Conservation (phyloP, 2,888 invertebrate species). For the Auanema freiburgensis region DNA sequence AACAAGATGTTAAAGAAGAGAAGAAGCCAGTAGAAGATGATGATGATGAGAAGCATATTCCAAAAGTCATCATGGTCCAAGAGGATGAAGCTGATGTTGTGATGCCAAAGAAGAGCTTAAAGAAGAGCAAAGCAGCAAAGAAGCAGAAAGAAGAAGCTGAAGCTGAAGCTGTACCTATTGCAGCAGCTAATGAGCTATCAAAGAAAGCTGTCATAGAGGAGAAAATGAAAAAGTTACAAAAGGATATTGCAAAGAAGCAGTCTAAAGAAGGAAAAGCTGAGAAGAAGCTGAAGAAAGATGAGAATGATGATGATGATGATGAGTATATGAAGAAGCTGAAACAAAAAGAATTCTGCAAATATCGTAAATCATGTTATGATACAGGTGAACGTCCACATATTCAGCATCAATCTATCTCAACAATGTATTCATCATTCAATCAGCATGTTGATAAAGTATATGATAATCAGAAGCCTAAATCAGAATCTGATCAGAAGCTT, state of each 20-base stretch:
- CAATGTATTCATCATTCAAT: constrained; percentile 15
- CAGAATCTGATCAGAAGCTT: constrained; percentile 29
- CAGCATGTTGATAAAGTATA: constrained; percentile 19
- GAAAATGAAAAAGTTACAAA: constrained; percentile 6
- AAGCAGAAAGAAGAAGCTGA: constrained; percentile 19
- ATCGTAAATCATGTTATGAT: constrained; percentile 60
- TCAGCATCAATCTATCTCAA: constrained; percentile 20
- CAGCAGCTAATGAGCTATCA: neutral
- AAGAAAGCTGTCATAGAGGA: constrained; percentile 5
- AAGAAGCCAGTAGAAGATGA: constrained; percentile 18
- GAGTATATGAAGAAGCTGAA: constrained; percentile 9
- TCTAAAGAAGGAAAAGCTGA: constrained; percentile 15
- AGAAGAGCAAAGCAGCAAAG: constrained; percentile 18
- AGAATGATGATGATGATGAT: constrained; percentile 15
- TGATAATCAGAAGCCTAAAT: constrained; percentile 6
- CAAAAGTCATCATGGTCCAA: neutral
- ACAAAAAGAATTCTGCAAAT: constrained; percentile 53
- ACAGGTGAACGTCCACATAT: constrained; percentile 46
- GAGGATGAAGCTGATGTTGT: constrained; percentile 7
- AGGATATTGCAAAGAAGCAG: constrained; percentile 5
- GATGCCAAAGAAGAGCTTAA: constrained; percentile 13
- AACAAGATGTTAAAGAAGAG: constrained; percentile 23
- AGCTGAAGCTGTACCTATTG: constrained; percentile 4
- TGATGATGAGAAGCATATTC: neutral
- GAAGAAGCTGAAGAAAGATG: constrained; percentile 21